Evolutionary conservation across 30 jellyfish, hydroid and myxozoan genomes (phyloP).

Genomic region (Turritopsis dohrnii): DNA sequence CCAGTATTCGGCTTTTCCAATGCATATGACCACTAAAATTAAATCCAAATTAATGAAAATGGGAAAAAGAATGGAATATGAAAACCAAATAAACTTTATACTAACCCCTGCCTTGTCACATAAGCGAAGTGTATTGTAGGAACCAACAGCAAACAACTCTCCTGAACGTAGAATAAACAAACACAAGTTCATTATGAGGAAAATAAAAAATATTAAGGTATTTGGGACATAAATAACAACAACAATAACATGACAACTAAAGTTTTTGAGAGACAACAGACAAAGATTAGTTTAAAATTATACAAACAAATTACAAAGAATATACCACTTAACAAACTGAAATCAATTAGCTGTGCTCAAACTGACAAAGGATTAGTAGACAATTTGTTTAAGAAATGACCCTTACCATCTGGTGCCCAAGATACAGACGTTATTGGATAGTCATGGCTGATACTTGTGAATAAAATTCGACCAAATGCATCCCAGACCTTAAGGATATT

Average conservation of each 20-base stretch:
- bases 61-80: neutral
- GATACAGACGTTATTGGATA: slow-evolving; percentile 86
- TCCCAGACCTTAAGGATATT: slow-evolving; percentile 77
- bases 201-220: too few species aligned
- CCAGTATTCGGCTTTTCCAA: slow-evolving; percentile 94
- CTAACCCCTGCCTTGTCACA: slow-evolving; percentile 96
- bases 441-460: slow-evolving; percentile 69
- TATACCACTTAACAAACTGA: too few species aligned
- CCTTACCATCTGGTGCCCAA: slow-evolving; percentile 95
- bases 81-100: neutral
- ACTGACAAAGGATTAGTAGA: neutral
- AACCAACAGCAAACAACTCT: slow-evolving; percentile 86
- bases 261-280: too few species aligned
- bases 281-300: too few species aligned
- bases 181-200: neutral
- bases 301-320: too few species aligned
- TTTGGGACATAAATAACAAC: too few species aligned
- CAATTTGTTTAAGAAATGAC: slow-evolving; percentile 1
- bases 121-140: slow-evolving; percentile 75
- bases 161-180: slow-evolving; percentile 40
- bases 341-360: neutral
- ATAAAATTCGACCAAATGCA: slow-evolving; percentile 69
- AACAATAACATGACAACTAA: too few species aligned
- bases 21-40: slow-evolving; percentile 86
- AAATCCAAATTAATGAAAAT: neutral